Conservation (phyloP, 1,140 invertebrate genomes). For the Scaptomyza montana region DNA sequence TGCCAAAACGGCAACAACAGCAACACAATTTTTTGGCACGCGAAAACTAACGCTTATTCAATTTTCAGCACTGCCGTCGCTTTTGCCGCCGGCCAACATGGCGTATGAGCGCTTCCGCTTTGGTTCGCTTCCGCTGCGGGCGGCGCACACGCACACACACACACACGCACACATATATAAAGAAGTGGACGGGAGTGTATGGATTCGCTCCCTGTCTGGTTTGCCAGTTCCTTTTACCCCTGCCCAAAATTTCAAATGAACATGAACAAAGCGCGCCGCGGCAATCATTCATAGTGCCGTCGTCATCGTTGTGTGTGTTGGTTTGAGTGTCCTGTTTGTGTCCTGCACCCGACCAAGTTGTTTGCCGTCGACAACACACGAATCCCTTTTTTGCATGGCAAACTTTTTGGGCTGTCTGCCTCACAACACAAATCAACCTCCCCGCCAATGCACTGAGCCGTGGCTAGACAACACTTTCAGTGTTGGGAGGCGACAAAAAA, state of each 20-base stretch:
- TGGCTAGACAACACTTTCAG: neutral
- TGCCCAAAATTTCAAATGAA: slow-evolving; percentile 52
- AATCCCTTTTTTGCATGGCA: slow-evolving; percentile 76
- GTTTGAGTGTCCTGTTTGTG: slow-evolving; percentile 23
- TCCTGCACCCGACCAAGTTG: neutral
- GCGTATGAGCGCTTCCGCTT: slow-evolving; percentile 79
- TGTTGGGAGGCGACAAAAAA: neutral
- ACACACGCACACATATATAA: no score
- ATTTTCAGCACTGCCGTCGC: slow-evolving; percentile 64
- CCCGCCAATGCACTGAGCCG: slow-evolving; percentile 32
- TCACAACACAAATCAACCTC: neutral
- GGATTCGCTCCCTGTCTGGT: slow-evolving; percentile 45
- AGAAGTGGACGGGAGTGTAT: neutral
- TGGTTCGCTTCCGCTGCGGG: slow-evolving; percentile 61
- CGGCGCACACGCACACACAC: neutral
- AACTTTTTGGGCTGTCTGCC: slow-evolving; percentile 66
- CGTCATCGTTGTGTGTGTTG: slow-evolving; percentile 55
- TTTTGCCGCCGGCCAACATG: slow-evolving; percentile 57
- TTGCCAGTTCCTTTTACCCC: slow-evolving; percentile 2
- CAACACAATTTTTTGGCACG: slow-evolving; percentile 71
- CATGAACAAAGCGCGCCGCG: slow-evolving; percentile 73
- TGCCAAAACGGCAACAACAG: slow-evolving; percentile 7
- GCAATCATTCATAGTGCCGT: slow-evolving; percentile 77
- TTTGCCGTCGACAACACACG: slow-evolving; percentile 18
- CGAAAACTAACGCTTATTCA: slow-evolving; percentile 79